A percentile compares a stretch with the other conserved stretches of the same genome.
These are phyloP conservation scores for Urocynchramus pylzowi DNA, from an alignment of 2,113 vertebrate species.

Conservation along the genomic window DNA sequence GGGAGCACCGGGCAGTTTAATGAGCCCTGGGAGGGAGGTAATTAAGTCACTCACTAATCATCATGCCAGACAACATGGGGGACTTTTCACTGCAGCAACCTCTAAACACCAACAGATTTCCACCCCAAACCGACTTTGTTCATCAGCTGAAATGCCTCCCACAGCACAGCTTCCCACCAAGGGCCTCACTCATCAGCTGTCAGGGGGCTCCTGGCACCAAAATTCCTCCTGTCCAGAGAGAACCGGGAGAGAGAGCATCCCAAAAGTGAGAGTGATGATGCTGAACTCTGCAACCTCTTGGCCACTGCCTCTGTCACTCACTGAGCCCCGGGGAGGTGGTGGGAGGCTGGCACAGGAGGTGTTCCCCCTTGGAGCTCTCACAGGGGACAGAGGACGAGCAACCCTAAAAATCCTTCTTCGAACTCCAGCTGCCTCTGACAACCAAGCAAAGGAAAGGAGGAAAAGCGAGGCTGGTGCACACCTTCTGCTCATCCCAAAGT, in stretches of 20 bases:
- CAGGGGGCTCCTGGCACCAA: not conserved
- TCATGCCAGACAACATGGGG: not conserved
- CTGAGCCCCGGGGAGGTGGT: fast-evolving
- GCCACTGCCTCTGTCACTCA: not conserved
- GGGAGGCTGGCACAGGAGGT: not conserved
- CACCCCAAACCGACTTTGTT: not conserved
- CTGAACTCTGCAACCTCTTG: not conserved
- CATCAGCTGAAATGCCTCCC: not conserved
- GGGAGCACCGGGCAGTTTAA: not conserved
- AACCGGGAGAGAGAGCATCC: not conserved
- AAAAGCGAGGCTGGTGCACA: not conserved
- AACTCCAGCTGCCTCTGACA: not conserved
- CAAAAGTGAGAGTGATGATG: not conserved
- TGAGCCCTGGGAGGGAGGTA: not conserved
- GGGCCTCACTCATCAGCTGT: not conserved
- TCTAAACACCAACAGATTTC: not conserved
- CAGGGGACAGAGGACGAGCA: not conserved
- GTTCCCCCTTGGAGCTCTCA: not conserved
- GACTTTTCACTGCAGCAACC: not conserved
- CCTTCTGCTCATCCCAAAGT: too few species aligned
- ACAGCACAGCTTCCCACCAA: not conserved
- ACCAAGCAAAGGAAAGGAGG: not conserved
- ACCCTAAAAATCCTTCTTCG: not conserved
- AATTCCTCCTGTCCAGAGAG: not conserved
- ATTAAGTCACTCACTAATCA: not conserved